A percentile compares a stretch with the other conserved stretches of the same genome.
Evolutionary conservation across 2,888 invertebrate species (phyloP).

Genomic region (Tipula unca): DNA sequence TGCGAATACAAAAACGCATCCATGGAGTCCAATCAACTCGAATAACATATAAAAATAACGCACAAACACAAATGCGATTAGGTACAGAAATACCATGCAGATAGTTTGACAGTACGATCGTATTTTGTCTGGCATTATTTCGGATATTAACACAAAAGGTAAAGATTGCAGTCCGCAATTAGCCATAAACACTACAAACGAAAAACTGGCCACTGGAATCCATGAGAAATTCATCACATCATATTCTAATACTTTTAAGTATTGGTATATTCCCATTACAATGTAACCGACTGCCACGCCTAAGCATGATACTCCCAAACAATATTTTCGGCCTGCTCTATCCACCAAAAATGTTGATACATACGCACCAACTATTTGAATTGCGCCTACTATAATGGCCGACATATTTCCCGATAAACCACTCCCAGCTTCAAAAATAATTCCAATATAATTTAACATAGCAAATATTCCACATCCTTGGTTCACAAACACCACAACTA

Average conservation of each 20-base stretch:
- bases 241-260: constrained; percentile 23
- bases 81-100: constrained; percentile 31
- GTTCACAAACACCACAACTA: constrained; percentile 32
- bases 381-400: background rate
- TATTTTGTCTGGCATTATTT: constrained; percentile 35
- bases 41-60: constrained; percentile 35
- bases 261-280: constrained; percentile 32
- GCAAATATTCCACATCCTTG: constrained; percentile 32
- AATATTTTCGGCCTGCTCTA: constrained; percentile 33
- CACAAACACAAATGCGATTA: constrained; percentile 31
- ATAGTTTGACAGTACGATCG: background rate
- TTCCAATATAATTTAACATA: constrained; percentile 36
- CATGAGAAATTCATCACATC: constrained; percentile 30
- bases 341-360: constrained; percentile 34
- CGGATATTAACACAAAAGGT: constrained; percentile 35
- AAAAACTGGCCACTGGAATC: constrained; percentile 34
- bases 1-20: constrained; percentile 36
- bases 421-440: constrained; percentile 32
- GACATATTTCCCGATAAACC: background rate
- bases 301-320: constrained; percentile 33
- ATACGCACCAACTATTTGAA: constrained; percentile 34
- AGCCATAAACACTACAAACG: constrained; percentile 32
- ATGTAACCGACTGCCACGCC: constrained; percentile 32
- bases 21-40: constrained; percentile 31
- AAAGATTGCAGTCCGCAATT: constrained; percentile 35